phyloP scores from a whole-genome alignment of 2,797 vertebrate genomes.

The Scleropages formosus region DNA sequence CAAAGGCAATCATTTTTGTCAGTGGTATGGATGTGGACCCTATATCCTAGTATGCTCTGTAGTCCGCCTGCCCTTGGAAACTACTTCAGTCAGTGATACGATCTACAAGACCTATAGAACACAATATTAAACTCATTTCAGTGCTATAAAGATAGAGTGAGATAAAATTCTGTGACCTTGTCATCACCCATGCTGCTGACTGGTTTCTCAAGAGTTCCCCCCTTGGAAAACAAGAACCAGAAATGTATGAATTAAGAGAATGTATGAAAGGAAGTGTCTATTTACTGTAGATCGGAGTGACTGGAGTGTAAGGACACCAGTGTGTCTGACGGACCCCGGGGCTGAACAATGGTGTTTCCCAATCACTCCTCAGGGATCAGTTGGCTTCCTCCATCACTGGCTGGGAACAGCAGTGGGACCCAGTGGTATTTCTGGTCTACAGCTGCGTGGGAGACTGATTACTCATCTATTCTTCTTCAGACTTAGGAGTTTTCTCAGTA shows the following conservation, averaged over 20 bases:
- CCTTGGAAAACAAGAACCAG: not conserved
- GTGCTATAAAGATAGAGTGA: too few relatives aligned
- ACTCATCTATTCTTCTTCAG: not conserved
- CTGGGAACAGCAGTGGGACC: not conserved
- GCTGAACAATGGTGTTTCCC: not conserved
- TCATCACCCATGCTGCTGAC: not conserved
- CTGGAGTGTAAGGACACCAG: not conserved
- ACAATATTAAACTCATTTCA: too few relatives aligned
- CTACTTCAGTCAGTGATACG: too few relatives aligned
- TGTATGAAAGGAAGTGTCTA: not conserved
- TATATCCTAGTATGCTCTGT: too few relatives aligned
- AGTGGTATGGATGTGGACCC: too few relatives aligned
- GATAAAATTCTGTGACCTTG: too few relatives aligned
- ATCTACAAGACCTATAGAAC: too few relatives aligned
- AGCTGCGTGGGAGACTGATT: not conserved
- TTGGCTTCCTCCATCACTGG: not conserved
- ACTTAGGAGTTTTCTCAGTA: not conserved
- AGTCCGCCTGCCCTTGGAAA: too few relatives aligned
- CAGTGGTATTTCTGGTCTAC: not conserved
- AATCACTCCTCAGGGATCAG: not conserved
- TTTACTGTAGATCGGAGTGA: not conserved
- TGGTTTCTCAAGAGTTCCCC: not conserved
- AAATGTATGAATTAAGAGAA: conserved; percentile 4
- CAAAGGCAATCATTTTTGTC: too few relatives aligned
- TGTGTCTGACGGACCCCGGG: not conserved